Base-by-base conservation (phyloP, 2,888 invertebrate species). In the Rotaria socialis region DNA sequence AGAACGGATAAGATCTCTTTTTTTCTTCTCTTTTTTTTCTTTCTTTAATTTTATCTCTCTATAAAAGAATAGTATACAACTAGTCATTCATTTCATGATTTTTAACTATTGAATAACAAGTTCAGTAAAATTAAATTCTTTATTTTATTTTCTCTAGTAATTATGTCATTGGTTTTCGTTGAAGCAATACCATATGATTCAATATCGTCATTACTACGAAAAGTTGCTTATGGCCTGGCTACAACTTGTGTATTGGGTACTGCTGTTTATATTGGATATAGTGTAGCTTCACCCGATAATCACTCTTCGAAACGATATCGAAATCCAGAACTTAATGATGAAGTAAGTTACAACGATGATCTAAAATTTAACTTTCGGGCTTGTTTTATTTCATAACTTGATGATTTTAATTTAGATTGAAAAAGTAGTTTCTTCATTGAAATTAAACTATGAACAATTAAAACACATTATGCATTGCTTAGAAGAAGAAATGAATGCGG, bases 401-500 rank as follows among this genome's bases (percentile, higher is more conserved):
- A n/a, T n/a, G n/a, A n/a, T n/a, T 14, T 80, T 2, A 41, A 47
- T 60, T 14, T 60, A 60, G 60, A 86, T 86, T 22, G 86, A 86
- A 75, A 75, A 86, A 11, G 35, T 86, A 60, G 43, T 86, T 22
- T 85, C 35, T 14, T 74, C 75, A 58, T 86, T 86, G 11, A 86
- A 86, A 50, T 47, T 86, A 16, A 74, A 75, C 10, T 67, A 86
- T 75, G 86, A 86, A 43, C 56, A 56, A 35, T 60, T 86, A 35
- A n/a, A 58, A 47, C 67, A 85, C 41, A 85, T 86, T 6, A 86
- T 86, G 86, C 56, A 58, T 35, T 14, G 43, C 1, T n/a, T 86
- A 75, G 22, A 85, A 27, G 80, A 74, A 74, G 86, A 85, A 56
- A 86, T 86, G 86, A 47, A 74, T 41, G 94, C 93, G 89, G 97